Evolutionary conservation across 2,113 vertebrate species (phyloP), one percentile per base, ranked within the genome.

Genomic region (Ammodytes dubius): DNA sequence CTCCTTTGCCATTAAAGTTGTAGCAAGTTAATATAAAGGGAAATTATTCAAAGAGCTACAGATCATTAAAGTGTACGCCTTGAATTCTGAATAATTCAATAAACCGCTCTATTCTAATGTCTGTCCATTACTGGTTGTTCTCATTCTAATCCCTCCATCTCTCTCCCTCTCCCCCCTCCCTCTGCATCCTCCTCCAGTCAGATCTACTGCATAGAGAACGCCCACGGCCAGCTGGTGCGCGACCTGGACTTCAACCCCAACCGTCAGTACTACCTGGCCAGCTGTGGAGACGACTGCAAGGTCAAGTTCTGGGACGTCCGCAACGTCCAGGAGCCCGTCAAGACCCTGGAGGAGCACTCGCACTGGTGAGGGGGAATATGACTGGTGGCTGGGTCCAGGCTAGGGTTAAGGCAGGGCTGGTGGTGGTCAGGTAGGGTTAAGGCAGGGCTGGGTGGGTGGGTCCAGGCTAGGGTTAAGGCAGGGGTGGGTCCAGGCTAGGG

Each of bases 161-260:
- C 27, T 46, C 10, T 13, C 57, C n/a, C 73, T 58, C 35, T 47
- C 40, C 50, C 52, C 47, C 58, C 74, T 37, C 84, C 59, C 60
- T 52, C 40, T 14, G 35, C 40, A 47, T 67, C 57, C 46, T 45
- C 60, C 74, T 75, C 13, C 96, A 99, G 98, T 89, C 98, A 99
- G 95, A 96, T 97, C 85, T 99, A 99, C 95, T 98, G 97, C 89
- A 97, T 99, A n/a, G 98, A 99, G 92, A 99, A 96, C n/a, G 97
- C 98, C 67, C 98, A 99, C 0, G 97, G 98, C 82, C 98, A 99
- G 95, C 95, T 99, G 95, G 98, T 99, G 81, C 96, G 98, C 54
- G 98, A 99, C 96, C 95, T 99, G 47, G 98, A 99, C 94, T 99
- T 99, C 92, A 99, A 99, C 94, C 98, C 98, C 77, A 99, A 99